Conservation (phyloP, 2,113 vertebrate species). For the Oncorhynchus kisutch region DNA sequence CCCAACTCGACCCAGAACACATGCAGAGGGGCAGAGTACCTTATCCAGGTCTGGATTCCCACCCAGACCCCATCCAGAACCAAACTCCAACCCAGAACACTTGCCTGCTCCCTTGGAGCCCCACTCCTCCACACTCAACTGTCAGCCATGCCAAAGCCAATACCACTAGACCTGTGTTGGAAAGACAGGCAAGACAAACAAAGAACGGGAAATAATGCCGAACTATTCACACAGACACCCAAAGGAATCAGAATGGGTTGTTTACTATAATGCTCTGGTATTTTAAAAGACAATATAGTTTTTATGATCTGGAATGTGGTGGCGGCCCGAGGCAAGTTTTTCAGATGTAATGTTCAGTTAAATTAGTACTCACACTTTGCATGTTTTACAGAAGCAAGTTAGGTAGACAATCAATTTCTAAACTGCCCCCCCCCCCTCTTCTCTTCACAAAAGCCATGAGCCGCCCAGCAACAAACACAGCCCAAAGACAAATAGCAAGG, state of each 20-base stretch:
- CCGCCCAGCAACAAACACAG: conserved; percentile 6
- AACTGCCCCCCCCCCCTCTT: not conserved
- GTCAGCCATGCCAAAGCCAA: conserved; percentile 60
- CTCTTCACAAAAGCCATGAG: conserved; percentile 42
- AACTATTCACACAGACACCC: not conserved
- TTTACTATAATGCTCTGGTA: not conserved
- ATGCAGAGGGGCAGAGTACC: too few species aligned
- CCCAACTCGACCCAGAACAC: conserved; percentile 43
- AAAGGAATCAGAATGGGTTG: conserved; percentile 17
- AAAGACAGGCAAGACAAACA: not conserved
- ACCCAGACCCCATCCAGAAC: conserved; percentile 38
- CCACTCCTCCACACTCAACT: conserved; percentile 61
- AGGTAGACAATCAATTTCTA: conserved; percentile 39
- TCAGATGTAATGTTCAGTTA: not conserved
- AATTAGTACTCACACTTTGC: not conserved
- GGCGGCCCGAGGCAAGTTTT: conserved; percentile 10
- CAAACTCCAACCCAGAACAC: conserved; percentile 42
- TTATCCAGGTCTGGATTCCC: too few species aligned
- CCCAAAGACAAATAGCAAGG: conserved; percentile 36
- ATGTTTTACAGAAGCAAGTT: not conserved
- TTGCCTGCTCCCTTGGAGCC: conserved; percentile 58
- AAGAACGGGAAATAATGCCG: not conserved
- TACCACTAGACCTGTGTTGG: conserved; percentile 33
- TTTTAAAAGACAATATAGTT: too few species aligned
- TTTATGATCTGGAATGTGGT: not conserved